Evolutionary conservation across 2,888 invertebrate genomes (phyloP).

Genomic region (Nymphalis urticae): DNA sequence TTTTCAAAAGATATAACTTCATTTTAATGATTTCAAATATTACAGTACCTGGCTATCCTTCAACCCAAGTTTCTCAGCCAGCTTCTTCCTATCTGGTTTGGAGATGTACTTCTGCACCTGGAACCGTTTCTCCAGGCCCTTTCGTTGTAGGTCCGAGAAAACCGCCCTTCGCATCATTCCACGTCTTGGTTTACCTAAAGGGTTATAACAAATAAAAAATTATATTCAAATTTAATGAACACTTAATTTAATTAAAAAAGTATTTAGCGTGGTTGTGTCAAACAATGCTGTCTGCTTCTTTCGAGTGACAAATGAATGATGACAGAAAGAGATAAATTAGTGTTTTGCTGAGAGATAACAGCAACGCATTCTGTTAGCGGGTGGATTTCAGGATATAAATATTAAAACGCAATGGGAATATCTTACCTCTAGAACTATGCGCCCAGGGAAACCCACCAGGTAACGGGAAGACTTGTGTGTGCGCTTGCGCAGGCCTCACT

Average conservation of each 20-base stretch:
- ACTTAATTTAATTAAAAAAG: no score
- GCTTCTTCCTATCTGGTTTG: constrained; percentile 98
- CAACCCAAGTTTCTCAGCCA: constrained; percentile 96
- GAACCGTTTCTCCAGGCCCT: constrained; percentile 97
- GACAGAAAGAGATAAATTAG: no score
- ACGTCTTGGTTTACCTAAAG: constrained; percentile 88
- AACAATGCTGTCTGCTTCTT: no score
- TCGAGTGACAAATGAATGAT: no score
- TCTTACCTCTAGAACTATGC: constrained; percentile 89
- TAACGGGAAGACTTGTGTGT: constrained; percentile 83
- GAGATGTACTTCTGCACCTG: constrained; percentile 99
- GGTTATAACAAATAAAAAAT: background rate
- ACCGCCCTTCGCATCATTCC: constrained; percentile 99
- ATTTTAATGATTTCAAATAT: no score
- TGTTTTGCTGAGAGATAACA: no score
- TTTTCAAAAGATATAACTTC: no score
- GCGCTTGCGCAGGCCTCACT: constrained; percentile 77
- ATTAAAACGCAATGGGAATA: background rate
- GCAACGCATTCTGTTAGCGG: background rate
- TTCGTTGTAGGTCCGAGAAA: constrained; percentile 97
- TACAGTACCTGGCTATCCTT: constrained; percentile 95
- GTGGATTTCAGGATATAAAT: background rate
- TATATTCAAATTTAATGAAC: no score
- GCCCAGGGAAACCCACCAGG: constrained; percentile 93
- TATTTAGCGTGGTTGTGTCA: no score